Percentiles rank a stretch among this genome's conserved stretches.
Conservation (phyloP, 2,797 vertebrate species). For the Mastacembelus armatus region DNA sequence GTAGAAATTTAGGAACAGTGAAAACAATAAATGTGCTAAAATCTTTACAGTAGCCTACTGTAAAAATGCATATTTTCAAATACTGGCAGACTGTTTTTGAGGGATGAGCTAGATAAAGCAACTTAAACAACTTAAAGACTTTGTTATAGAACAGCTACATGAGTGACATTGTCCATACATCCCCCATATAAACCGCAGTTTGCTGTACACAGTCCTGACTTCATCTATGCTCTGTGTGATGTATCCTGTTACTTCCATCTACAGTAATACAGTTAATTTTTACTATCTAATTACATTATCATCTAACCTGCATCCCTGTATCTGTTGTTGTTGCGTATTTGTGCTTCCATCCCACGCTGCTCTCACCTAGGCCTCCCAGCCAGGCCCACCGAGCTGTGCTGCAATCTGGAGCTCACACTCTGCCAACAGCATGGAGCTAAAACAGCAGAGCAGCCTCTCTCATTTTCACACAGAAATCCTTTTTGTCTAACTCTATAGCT, state of each 20-base stretch:
- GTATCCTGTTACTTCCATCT: neutral
- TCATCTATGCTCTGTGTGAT: too few species aligned
- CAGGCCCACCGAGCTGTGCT: slow-evolving; percentile 51
- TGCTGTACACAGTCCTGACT: too few species aligned
- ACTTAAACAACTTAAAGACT: too few species aligned
- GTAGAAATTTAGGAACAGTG: too few species aligned
- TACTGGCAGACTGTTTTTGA: too few species aligned
- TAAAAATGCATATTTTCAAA: too few species aligned
- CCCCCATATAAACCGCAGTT: too few species aligned
- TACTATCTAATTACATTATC: neutral
- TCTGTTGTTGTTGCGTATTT: neutral
- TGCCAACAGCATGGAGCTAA: slow-evolving; percentile 41
- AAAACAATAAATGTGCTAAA: too few species aligned
- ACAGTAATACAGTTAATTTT: neutral
- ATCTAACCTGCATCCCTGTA: neutral
- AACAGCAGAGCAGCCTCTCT: slow-evolving; percentile 1
- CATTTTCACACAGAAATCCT: neutral
- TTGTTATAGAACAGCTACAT: too few species aligned
- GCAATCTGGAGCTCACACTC: slow-evolving; percentile 61
- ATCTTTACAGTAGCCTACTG: too few species aligned
- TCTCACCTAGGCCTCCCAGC: slow-evolving; percentile 41
- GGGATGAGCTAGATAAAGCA: too few species aligned
- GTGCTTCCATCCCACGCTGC: slow-evolving; percentile 21
- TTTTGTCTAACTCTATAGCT: neutral
- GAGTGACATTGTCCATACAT: too few species aligned